A percentile compares a stretch with the other conserved stretches of the same genome.
phyloP scores from a whole-genome alignment of 23 tunicate species.

The Trididemnum nubilum region DNA sequence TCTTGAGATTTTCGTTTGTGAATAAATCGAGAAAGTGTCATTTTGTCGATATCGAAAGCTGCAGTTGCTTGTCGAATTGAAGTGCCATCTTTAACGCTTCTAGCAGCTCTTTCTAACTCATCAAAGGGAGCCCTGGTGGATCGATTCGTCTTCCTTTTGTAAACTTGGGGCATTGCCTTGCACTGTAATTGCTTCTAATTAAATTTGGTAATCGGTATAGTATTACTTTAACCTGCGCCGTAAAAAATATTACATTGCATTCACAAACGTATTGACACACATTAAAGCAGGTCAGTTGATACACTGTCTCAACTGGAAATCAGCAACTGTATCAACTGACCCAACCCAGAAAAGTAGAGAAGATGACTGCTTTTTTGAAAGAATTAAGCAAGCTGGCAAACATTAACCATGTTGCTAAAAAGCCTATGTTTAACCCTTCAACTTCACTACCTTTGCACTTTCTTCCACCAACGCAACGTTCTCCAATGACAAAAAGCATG shows the following conservation, averaged over 20 bases:
- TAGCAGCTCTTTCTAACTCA: background rate
- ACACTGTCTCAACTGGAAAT: background rate
- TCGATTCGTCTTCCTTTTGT: background rate
- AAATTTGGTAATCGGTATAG: background rate
- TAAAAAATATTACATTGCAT: background rate
- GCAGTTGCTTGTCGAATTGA: conserved; percentile 5
- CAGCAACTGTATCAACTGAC: no score
- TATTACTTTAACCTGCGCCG: background rate
- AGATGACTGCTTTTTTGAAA: no score
- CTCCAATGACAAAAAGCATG: no score
- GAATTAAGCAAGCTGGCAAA: no score
- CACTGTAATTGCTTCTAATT: background rate
- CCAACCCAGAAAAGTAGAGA: no score
- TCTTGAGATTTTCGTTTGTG: background rate
- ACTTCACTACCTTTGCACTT: no score
- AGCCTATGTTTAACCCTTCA: no score
- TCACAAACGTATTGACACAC: background rate
- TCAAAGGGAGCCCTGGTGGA: background rate
- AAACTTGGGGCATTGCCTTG: background rate
- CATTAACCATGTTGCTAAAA: no score
- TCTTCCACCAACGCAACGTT: no score
- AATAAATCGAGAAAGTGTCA: conserved; percentile 1
- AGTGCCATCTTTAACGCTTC: background rate
- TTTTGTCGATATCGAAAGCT: background rate
- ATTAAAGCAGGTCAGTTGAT: background rate